Percentiles rank a stretch among this genome's conserved stretches.
These are phyloP conservation scores for Noctua fimbriata DNA, from an alignment of 2,888 invertebrate genomes.

Conservation along the genomic window DNA sequence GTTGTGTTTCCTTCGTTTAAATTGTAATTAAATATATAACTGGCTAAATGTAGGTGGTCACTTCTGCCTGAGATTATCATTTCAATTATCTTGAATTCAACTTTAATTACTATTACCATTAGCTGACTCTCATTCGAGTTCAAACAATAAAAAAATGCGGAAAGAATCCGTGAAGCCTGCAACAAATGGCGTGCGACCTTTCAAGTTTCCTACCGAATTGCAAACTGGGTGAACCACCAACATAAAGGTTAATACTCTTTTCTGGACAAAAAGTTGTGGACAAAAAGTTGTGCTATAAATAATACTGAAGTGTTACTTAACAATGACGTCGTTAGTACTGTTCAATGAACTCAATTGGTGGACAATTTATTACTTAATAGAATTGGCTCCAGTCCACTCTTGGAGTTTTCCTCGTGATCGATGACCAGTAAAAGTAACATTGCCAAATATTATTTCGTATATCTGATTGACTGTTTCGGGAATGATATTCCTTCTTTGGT, in stretches of 20 bases:
- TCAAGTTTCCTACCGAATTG: background rate
- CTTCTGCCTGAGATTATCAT: background rate
- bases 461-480: conserved; percentile 40
- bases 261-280: background rate
- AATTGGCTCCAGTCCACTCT: conserved; percentile 61
- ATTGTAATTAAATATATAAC: background rate
- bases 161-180: conserved; percentile 6
- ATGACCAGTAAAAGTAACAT: conserved; percentile 29
- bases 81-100: background rate
- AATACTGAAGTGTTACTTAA: conserved; percentile 35
- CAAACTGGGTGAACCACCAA: conserved; percentile 1
- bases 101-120: background rate
- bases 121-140: conserved; percentile 5
- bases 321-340: conserved; percentile 28
- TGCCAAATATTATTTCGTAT: conserved; percentile 53
- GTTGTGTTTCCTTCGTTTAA: background rate
- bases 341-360: conserved; percentile 49
- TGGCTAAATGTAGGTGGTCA: background rate
- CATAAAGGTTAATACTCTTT: conserved; percentile 30
- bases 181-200: conserved; percentile 14
- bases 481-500: conserved; percentile 19
- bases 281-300: conserved; percentile 11
- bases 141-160: conserved; percentile 14
- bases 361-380: conserved; percentile 52
- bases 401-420: conserved; percentile 20